phyloP scores from a whole-genome alignment of 2,797 vertebrate species.

The Eulemur rubriventer region DNA sequence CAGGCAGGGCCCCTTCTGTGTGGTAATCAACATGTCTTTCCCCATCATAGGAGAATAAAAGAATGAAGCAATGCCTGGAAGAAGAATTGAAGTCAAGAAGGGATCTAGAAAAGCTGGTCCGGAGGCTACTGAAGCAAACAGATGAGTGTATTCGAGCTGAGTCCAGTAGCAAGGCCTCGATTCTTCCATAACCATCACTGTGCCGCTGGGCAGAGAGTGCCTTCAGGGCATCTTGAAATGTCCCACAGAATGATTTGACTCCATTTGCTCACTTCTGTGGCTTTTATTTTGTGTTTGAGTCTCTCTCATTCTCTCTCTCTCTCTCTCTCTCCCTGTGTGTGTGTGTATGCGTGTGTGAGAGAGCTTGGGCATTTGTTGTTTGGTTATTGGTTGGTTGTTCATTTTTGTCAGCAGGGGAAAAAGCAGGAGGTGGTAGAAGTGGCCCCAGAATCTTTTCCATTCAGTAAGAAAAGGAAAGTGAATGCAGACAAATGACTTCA shows the following conservation, averaged over 20 bases:
- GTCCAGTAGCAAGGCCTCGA: slow-evolving; percentile 85
- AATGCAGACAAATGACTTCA: slow-evolving; percentile 60
- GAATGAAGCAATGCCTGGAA: slow-evolving; percentile 97
- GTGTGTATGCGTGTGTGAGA: neutral
- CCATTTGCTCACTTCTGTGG: slow-evolving; percentile 77
- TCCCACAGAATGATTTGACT: slow-evolving; percentile 72
- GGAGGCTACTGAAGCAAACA: slow-evolving; percentile 95
- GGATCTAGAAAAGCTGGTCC: slow-evolving; percentile 95
- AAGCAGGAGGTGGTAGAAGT: slow-evolving; percentile 16
- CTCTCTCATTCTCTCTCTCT: neutral
- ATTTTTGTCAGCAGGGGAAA: slow-evolving; percentile 59
- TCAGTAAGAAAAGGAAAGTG: slow-evolving; percentile 64
- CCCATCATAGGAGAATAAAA: slow-evolving; percentile 93
- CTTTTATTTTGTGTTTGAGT: slow-evolving; percentile 60
- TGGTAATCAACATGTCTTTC: slow-evolving; percentile 14
- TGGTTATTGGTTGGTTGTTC: slow-evolving; percentile 59
- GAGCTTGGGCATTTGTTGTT: neutral
- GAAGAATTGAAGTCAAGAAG: slow-evolving; percentile 97
- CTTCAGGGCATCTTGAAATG: slow-evolving; percentile 72
- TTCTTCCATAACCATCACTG: slow-evolving; percentile 81
- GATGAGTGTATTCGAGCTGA: slow-evolving; percentile 94
- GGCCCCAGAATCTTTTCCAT: slow-evolving; percentile 42
- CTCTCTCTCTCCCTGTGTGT: no score
- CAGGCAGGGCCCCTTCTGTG: neutral
- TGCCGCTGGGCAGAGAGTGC: slow-evolving; percentile 70